phyloP scores from a whole-genome alignment of 2,797 vertebrate species.

The Carapus acus region DNA sequence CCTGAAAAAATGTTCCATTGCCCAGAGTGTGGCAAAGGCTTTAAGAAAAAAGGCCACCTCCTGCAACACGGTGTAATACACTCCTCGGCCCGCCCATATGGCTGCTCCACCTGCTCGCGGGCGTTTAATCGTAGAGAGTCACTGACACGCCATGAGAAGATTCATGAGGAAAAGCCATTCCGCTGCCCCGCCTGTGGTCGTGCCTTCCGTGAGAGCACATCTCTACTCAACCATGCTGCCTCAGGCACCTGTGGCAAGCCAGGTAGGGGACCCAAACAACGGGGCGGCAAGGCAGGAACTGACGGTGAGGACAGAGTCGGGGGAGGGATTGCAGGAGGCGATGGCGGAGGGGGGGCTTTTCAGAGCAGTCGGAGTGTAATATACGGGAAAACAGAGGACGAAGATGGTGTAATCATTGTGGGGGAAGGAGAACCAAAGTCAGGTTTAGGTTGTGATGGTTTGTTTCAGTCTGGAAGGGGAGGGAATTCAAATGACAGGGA shows the following conservation, averaged over 20 bases:
- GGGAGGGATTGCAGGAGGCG: slow-evolving; percentile 71
- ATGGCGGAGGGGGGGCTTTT: slow-evolving; percentile 73
- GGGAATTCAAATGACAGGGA: slow-evolving; percentile 74
- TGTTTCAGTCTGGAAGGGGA: slow-evolving; percentile 74
- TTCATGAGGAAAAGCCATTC: slow-evolving; percentile 88
- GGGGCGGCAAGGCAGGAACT: slow-evolving; percentile 71
- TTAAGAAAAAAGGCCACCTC: slow-evolving; percentile 93
- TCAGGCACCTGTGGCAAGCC: slow-evolving; percentile 82
- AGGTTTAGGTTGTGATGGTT: slow-evolving; percentile 72
- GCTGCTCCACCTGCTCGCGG: slow-evolving; percentile 87
- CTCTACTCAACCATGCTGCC: slow-evolving; percentile 81
- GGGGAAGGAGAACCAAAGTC: slow-evolving; percentile 73
- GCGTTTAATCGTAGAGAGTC: slow-evolving; percentile 94
- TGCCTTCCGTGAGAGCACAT: slow-evolving; percentile 80
- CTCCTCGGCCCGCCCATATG: slow-evolving; percentile 85
- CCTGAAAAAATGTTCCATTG: slow-evolving; percentile 86
- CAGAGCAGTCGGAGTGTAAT: slow-evolving; percentile 71
- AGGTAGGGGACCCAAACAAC: slow-evolving; percentile 75
- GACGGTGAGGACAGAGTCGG: slow-evolving; percentile 74
- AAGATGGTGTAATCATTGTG: slow-evolving; percentile 74
- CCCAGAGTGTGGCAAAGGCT: slow-evolving; percentile 87
- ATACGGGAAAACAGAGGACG: slow-evolving; percentile 76
- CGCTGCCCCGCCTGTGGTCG: slow-evolving; percentile 88
- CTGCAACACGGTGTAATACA: slow-evolving; percentile 92
- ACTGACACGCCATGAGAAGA: slow-evolving; percentile 90